Evolutionary conservation across 2,797 vertebrate genomes (phyloP), one percentile per base, ranked within the genome.

Genomic region (Meriones psammophilus): DNA sequence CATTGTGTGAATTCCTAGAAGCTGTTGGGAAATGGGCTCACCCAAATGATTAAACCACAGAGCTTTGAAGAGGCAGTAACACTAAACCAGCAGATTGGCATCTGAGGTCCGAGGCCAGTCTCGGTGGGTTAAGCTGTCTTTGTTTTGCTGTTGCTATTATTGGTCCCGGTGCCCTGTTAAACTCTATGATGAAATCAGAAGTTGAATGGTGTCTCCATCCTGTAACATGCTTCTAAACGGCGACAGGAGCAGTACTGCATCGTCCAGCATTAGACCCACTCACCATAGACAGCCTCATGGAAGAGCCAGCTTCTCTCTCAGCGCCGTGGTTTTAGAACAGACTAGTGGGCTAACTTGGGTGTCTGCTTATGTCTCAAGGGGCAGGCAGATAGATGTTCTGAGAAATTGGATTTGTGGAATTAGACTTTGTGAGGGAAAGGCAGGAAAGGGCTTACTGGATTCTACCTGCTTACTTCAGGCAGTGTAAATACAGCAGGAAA

Each of bases 1-100:
- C 88, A 94, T 97, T 97, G 95, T 95, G 93, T 71, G 88, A 90
- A 73, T 97, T 98, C 96, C 97, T 97, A 90, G 98, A 97, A 98
- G 97, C 95, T 30, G 42, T 74, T 42, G 91, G 73, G 73, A 97
- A 92, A 95, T 69, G 88, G 58, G 68, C 50, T 10, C 26, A 7
- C 73, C 84, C 71, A 97, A 91, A 94, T 26, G 24, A 6, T 71
- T 62, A 88, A 14, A 1, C 39, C 77, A 69, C 28, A 18, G 86
- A 26, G 14, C 95, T 36, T 18, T 50, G 60, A n/a, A 42, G 20
- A 95, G 88, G 13, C 20, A 18, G 91, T 39, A 71, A 83, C 60
- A 26, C 76, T 77, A n/a, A 50, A 33, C 28, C 46, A 30, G 39
- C 3, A 18, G 58, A 0, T 5, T 22, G 56, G 12, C 13, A 20